Evolutionary conservation across 2,113 vertebrate species (phyloP).

Genomic region (Prietella phreatophila): DNA sequence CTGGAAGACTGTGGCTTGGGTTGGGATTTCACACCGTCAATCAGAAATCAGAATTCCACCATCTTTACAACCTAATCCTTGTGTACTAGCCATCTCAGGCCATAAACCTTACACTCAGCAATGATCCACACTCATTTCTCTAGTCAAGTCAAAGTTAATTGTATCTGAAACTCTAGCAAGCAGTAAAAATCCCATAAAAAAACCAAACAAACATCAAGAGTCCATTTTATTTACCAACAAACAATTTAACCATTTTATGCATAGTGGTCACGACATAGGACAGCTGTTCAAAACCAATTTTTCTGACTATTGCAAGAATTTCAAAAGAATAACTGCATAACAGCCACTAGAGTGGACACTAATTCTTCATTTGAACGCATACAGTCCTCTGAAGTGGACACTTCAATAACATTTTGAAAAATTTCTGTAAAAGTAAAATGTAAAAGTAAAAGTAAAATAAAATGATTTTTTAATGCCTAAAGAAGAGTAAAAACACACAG

Average conservation of each 20-base stretch:
- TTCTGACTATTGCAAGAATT: too few species aligned
- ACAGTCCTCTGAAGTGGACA: too few species aligned
- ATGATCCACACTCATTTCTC: neutral
- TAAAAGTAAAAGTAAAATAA: too few species aligned
- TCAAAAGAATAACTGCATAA: too few species aligned
- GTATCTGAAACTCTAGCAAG: neutral
- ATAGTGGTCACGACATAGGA: neutral
- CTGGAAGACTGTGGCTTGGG: neutral
- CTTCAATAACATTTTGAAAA: too few species aligned
- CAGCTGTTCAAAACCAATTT: too few species aligned
- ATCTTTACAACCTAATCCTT: slow-evolving; percentile 34
- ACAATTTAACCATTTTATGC: too few species aligned
- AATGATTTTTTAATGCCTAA: too few species aligned
- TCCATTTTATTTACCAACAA: neutral
- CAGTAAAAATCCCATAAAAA: neutral
- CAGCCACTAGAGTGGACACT: too few species aligned
- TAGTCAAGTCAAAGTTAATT: neutral
- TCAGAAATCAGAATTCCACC: slow-evolving; percentile 23
- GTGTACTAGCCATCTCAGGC: slow-evolving; percentile 26
- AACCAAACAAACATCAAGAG: neutral
- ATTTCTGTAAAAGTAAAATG: too few species aligned
- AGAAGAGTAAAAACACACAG: too few species aligned
- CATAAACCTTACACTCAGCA: neutral
- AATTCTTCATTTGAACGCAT: too few species aligned
- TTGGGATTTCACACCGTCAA: slow-evolving; percentile 19